These are phyloP conservation scores for Troides aeacus DNA, from an alignment of 2,888 invertebrate species.

Conservation along the genomic window DNA sequence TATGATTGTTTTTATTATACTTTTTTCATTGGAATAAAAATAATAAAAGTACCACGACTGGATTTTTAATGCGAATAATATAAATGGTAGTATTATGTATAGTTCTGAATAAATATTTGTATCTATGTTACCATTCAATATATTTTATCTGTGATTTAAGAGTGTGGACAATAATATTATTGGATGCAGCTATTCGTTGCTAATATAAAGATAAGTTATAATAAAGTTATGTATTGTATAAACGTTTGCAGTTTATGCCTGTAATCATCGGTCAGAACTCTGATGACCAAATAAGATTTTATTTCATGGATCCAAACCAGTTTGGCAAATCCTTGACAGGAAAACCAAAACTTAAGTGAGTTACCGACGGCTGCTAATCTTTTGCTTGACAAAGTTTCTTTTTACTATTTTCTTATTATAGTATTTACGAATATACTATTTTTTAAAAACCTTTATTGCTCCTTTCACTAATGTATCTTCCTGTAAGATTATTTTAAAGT, in stretches of 20 bases:
- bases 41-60: too few relatives aligned
- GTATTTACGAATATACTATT: neutral
- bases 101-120: too few relatives aligned
- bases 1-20: slow-evolving; percentile 32
- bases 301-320: slow-evolving; percentile 79
- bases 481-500: neutral
- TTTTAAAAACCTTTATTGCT: neutral
- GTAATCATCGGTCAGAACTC: slow-evolving; percentile 69
- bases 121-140: too few relatives aligned
- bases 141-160: too few relatives aligned
- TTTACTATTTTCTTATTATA: neutral
- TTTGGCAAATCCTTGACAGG: slow-evolving; percentile 81
- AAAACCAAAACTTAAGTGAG: slow-evolving; percentile 82
- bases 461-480: neutral
- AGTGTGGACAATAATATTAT: too few relatives aligned
- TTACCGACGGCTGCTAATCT: slow-evolving; percentile 24
- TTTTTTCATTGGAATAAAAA: too few relatives aligned
- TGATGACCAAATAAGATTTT: slow-evolving; percentile 70
- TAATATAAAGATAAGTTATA: neutral
- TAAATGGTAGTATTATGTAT: too few relatives aligned
- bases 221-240: neutral
- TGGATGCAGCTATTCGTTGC: too few relatives aligned
- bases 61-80: too few relatives aligned
- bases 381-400: neutral
- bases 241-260: slow-evolving; percentile 65